phyloP scores from a whole-genome alignment of 2,888 invertebrate species.

The Panorpa germanica region DNA sequence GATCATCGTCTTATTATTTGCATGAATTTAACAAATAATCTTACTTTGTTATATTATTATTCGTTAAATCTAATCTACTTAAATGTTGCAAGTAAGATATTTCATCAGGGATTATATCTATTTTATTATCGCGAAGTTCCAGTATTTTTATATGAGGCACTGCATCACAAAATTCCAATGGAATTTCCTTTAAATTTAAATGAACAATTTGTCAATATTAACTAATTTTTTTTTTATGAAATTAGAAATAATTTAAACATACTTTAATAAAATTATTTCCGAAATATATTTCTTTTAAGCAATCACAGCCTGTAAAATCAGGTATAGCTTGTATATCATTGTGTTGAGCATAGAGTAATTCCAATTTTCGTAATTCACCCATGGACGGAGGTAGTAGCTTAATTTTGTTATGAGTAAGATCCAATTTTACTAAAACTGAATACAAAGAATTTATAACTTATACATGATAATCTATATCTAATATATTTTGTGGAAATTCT shows the following conservation, averaged over 20 bases:
- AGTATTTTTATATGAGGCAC: conserved; percentile 53
- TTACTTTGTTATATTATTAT: conserved; percentile 43
- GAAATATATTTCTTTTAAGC: conserved; percentile 62
- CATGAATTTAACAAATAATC: conserved; percentile 10
- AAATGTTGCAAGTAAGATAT: conserved; percentile 54
- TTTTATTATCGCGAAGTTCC: conserved; percentile 66
- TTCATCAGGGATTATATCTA: conserved; percentile 58
- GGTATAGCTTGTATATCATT: conserved; percentile 64
- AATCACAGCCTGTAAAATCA: conserved; percentile 53
- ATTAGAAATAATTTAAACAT: conserved; percentile 15
- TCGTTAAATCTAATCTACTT: conserved; percentile 67
- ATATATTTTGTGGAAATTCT: not conserved
- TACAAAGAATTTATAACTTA: conserved; percentile 6
- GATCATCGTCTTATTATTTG: not conserved
- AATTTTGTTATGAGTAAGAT: conserved; percentile 53
- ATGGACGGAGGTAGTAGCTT: conserved; percentile 40
- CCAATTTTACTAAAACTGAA: conserved; percentile 41
- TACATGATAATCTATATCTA: conserved; percentile 2
- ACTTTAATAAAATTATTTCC: conserved; percentile 68
- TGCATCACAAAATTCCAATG: conserved; percentile 48
- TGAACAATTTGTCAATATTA: conserved; percentile 3
- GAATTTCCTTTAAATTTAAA: conserved; percentile 31
- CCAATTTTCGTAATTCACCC: conserved; percentile 54
- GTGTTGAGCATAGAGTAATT: conserved; percentile 58
- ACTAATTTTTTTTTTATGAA: conserved; percentile 2